Evolutionary conservation across 1,140 invertebrate genomes (phyloP).

Genomic region (Lasaia peninsularis): DNA sequence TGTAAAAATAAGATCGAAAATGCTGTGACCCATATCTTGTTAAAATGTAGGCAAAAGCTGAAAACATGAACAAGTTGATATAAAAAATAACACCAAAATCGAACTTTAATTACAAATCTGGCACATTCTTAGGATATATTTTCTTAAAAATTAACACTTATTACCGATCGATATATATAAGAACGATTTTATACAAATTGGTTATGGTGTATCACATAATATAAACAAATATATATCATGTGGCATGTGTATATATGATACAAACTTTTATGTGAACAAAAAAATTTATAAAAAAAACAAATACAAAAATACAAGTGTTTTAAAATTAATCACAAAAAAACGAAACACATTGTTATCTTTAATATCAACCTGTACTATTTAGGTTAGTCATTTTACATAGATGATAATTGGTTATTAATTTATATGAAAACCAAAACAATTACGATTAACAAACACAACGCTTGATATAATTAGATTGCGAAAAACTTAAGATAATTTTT

Average conservation of each 20-base stretch:
- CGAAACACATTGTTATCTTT: not conserved
- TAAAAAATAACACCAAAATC: not conserved
- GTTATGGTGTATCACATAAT: no score
- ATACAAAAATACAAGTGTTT: no score
- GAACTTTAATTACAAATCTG: not conserved
- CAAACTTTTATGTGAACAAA: no score
- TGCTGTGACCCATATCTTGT: conserved; percentile 15
- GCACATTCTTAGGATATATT: not conserved
- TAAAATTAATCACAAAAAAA: not conserved
- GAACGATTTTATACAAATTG: no score
- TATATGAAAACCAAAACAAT: not conserved
- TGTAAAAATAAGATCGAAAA: not conserved
- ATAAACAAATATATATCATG: no score
- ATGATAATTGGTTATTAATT: not conserved
- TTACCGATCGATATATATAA: no score
- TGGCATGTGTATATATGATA: no score
- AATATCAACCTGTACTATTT: not conserved
- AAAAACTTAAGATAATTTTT: no score
- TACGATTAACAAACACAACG: not conserved
- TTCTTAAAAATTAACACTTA: not conserved
- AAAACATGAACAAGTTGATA: conserved; percentile 14
- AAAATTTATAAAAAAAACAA: no score
- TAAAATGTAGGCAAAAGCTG: conserved; percentile 14
- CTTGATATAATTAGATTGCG: not conserved
- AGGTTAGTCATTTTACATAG: not conserved